Evolutionary conservation across 1,140 invertebrate species (phyloP).

Genomic region (Brachystomella parvula): DNA sequence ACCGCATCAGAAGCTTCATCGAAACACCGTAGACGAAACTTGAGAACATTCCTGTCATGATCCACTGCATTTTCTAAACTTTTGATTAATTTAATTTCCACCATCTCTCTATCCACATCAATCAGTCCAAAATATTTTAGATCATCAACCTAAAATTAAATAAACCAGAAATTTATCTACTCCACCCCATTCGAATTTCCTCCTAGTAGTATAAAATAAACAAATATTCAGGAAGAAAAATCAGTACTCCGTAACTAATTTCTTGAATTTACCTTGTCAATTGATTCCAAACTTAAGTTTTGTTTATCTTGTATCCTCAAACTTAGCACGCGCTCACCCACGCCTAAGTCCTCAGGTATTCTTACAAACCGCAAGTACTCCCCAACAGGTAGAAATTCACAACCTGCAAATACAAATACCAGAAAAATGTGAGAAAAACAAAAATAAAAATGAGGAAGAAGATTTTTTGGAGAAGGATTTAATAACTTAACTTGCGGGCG

Average conservation of each 20-base stretch:
- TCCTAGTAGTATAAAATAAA: neutral
- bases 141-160: conserved; percentile 51
- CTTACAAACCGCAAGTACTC: conserved; percentile 67
- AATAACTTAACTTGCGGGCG: too few species aligned
- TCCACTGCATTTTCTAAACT: conserved; percentile 71
- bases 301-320: conserved; percentile 64
- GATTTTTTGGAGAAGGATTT: too few species aligned
- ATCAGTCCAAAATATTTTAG: conserved; percentile 60
- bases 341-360: conserved; percentile 59
- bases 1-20: conserved; percentile 47
- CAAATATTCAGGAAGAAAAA: neutral
- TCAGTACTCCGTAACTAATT: neutral
- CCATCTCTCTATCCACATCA: conserved; percentile 61
- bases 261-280: conserved; percentile 53
- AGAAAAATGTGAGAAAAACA: neutral
- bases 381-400: conserved; percentile 66
- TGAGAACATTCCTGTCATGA: conserved; percentile 68
- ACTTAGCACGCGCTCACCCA: conserved; percentile 60
- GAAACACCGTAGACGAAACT: conserved; percentile 60
- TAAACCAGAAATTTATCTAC: neutral
- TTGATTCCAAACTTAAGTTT: conserved; percentile 59
- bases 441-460: too few species aligned
- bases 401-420: conserved; percentile 51
- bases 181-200: neutral
- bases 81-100: conserved; percentile 62